Conservation (phyloP, 2,888 invertebrate species). For the Andrena bicolor region DNA sequence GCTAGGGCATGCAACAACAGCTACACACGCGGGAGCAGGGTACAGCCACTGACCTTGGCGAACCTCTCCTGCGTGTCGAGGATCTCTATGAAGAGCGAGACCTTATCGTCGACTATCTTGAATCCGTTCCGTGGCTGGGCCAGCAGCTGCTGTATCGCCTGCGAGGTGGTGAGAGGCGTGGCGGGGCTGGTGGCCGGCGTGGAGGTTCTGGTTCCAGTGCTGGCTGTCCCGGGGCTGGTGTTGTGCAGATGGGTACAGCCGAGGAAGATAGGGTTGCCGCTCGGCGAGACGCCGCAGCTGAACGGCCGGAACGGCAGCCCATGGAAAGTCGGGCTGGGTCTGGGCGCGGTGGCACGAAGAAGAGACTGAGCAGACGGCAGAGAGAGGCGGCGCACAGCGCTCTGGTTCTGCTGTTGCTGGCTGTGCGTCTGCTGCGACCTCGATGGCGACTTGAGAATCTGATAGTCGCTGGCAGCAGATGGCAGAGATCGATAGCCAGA, state of each 20-base stretch:
- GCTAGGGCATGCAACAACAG: slow-evolving; percentile 42
- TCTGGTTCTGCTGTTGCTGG: slow-evolving; percentile 86
- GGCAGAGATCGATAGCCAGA: slow-evolving; percentile 87
- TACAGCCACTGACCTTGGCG: slow-evolving; percentile 89
- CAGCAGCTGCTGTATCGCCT: slow-evolving; percentile 89
- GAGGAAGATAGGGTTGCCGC: slow-evolving; percentile 85
- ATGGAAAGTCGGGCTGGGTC: slow-evolving; percentile 89
- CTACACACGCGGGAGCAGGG: background rate
- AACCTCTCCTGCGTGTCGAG: slow-evolving; percentile 93
- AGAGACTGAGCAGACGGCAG: slow-evolving; percentile 86
- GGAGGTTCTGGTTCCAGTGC: slow-evolving; percentile 76
- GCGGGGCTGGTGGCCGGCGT: slow-evolving; percentile 82
- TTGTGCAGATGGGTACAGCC: slow-evolving; percentile 85
- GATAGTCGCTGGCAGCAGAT: slow-evolving; percentile 88
- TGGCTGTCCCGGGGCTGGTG: slow-evolving; percentile 77
- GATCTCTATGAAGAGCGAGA: slow-evolving; percentile 92
- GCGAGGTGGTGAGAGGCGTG: slow-evolving; percentile 86
- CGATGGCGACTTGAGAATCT: slow-evolving; percentile 86
- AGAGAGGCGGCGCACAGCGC: slow-evolving; percentile 86
- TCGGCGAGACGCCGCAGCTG: slow-evolving; percentile 84
- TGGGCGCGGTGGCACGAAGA: slow-evolving; percentile 85
- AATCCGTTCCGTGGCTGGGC: slow-evolving; percentile 91
- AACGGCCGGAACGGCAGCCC: slow-evolving; percentile 86
- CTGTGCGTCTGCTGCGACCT: slow-evolving; percentile 68
- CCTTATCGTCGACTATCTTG: slow-evolving; percentile 91